Evolutionary conservation across 2,113 vertebrate species (phyloP).

Genomic region (Chroicocephalus ridibundus): DNA sequence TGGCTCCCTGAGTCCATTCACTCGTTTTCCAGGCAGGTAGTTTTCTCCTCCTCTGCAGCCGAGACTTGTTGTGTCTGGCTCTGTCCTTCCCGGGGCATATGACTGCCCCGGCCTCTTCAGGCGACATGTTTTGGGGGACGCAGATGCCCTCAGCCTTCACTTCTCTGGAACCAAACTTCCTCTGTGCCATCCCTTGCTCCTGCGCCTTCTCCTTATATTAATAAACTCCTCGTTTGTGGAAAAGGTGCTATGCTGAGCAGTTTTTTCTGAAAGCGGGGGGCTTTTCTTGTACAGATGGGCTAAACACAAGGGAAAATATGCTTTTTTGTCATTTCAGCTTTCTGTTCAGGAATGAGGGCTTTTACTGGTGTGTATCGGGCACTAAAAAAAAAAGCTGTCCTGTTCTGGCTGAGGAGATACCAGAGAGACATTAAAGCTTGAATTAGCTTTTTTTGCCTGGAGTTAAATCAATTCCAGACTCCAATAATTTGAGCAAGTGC

Average conservation of each 20-base stretch:
- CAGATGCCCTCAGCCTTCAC: not conserved
- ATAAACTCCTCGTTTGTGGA: not conserved
- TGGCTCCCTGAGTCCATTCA: accelerated
- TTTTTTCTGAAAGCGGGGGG: not conserved
- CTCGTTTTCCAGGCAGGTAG: not conserved
- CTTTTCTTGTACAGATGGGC: not conserved
- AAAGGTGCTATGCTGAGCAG: not conserved
- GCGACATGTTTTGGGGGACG: accelerated
- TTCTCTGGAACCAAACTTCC: not conserved
- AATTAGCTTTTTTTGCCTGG: not conserved
- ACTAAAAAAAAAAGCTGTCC: not conserved
- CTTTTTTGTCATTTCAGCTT: not conserved
- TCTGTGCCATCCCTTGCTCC: accelerated
- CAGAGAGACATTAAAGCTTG: not conserved
- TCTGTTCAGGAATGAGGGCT: not conserved
- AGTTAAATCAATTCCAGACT: conserved; percentile 55
- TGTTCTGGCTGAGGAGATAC: not conserved
- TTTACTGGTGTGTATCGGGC: not conserved
- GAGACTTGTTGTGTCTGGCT: not conserved
- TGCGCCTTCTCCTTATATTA: not conserved
- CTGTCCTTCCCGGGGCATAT: not conserved
- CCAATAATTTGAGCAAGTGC: conserved; percentile 40
- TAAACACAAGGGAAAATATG: not conserved
- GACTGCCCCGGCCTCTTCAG: accelerated
- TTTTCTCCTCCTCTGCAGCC: not conserved